Evolutionary conservation across 1,140 invertebrate genomes (phyloP).

Genomic region (Nylanderia fulva): DNA sequence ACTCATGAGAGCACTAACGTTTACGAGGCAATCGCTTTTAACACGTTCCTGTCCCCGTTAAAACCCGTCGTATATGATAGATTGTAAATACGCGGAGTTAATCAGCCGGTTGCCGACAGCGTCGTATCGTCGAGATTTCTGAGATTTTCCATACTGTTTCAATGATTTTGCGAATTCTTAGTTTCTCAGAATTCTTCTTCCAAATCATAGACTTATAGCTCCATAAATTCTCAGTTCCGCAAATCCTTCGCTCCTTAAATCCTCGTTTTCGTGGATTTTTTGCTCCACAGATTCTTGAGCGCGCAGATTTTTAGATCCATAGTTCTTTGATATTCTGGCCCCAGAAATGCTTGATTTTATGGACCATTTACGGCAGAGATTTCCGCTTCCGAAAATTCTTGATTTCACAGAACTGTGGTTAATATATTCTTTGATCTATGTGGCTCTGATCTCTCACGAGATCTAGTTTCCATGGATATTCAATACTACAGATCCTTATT

Average conservation of each 20-base stretch:
- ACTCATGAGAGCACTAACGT: slow-evolving; percentile 74
- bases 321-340: slow-evolving; percentile 2
- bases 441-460: slow-evolving; percentile 11
- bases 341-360: slow-evolving; percentile 14
- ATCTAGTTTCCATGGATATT: slow-evolving; percentile 42
- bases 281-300: slow-evolving; percentile 22
- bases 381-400: slow-evolving; percentile 36
- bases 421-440: slow-evolving; percentile 54
- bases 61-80: slow-evolving; percentile 31
- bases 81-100: background rate
- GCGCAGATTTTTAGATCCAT: slow-evolving; percentile 34
- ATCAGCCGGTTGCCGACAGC: background rate
- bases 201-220: slow-evolving; percentile 35
- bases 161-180: slow-evolving; percentile 1
- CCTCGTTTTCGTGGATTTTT: slow-evolving; percentile 48
- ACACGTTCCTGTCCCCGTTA: slow-evolving; percentile 39
- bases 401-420: slow-evolving; percentile 26
- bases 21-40: slow-evolving; percentile 75
- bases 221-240: slow-evolving; percentile 28
- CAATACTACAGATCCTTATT: slow-evolving; percentile 40
- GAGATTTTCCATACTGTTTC: background rate
- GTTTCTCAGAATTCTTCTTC: background rate
- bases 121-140: background rate
- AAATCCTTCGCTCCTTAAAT: slow-evolving; percentile 40
- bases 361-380: slow-evolving; percentile 33